These are phyloP conservation scores for Aleadryas rufinucha DNA, from an alignment of 2,113 vertebrate genomes.

Conservation along the genomic window DNA sequence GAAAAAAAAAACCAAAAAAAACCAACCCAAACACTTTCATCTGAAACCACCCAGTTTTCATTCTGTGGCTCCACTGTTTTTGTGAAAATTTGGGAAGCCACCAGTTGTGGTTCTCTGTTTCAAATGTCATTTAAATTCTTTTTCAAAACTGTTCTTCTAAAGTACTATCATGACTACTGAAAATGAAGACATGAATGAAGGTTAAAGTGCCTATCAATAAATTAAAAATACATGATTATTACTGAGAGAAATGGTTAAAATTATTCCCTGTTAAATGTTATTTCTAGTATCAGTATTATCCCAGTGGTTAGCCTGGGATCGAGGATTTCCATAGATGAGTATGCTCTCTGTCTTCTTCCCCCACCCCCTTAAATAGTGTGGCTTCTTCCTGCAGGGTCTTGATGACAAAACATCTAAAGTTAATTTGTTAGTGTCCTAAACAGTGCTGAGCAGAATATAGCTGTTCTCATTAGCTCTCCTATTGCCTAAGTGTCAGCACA, in stretches of 20 bases:
- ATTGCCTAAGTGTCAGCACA: neutral
- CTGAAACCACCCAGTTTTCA: neutral
- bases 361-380: neutral
- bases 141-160: neutral
- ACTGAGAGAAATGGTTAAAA: neutral
- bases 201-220: neutral
- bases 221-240: neutral
- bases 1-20: neutral
- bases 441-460: neutral
- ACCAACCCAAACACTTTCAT: neutral
- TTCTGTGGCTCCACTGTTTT: neutral
- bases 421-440: neutral
- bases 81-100: neutral
- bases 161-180: neutral
- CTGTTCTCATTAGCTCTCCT: conserved; percentile 1
- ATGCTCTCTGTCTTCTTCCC: neutral
- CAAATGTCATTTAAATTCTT: neutral
- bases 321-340: neutral
- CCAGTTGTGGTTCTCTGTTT: neutral
- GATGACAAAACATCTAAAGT: neutral
- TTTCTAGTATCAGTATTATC: neutral
- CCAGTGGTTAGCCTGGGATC: neutral
- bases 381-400: neutral
- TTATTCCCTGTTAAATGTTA: neutral
- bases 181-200: neutral